Percentiles rank a stretch among this genome's conserved stretches.
These are phyloP conservation scores for Megaleporinus macrocephalus DNA, from an alignment of 2,113 vertebrate genomes.

Conservation along the genomic window DNA sequence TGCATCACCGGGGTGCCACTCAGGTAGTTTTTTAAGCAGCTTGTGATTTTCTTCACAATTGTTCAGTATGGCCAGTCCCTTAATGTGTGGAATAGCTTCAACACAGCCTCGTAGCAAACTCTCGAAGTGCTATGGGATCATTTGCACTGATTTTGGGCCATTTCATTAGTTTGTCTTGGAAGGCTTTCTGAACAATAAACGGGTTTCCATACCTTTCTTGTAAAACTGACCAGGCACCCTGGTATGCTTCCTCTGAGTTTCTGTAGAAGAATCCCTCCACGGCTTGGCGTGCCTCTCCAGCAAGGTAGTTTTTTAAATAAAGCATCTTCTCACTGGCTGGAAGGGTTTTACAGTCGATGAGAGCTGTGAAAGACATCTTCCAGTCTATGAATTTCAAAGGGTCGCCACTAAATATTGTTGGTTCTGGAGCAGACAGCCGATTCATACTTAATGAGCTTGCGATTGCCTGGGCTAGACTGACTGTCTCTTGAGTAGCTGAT, in stretches of 20 bases:
- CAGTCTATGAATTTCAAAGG: conserved; percentile 49
- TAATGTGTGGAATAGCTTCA: conserved; percentile 12
- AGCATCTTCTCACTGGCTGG: conserved; percentile 43
- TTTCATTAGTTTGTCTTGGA: conserved; percentile 45
- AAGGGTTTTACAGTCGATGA: conserved; percentile 48
- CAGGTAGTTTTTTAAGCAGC: background rate
- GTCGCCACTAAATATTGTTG: too few species aligned
- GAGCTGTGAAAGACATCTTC: conserved; percentile 46
- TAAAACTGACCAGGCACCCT: conserved; percentile 35
- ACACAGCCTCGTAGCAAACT: conserved; percentile 22
- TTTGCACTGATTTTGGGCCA: conserved; percentile 42
- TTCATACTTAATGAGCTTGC: conserved; percentile 38
- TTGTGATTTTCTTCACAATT: conserved; percentile 27
- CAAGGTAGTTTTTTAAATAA: conserved; percentile 47
- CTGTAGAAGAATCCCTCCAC: conserved; percentile 51
- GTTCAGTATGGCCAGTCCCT: conserved; percentile 37
- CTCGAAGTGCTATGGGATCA: conserved; percentile 14
- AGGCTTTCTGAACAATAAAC: conserved; percentile 39
- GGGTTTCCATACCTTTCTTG: conserved; percentile 41
- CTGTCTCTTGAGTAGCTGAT: background rate
- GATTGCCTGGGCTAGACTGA: conserved; percentile 45
- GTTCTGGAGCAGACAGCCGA: conserved; percentile 43
- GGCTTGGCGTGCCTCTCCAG: conserved; percentile 41
- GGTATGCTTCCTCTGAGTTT: conserved; percentile 45
- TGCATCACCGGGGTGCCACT: background rate